Evolutionary conservation across 1,140 invertebrate genomes (phyloP), one percentile per base, ranked within the genome.

Genomic region (Caenorhabditis briggsae): DNA sequence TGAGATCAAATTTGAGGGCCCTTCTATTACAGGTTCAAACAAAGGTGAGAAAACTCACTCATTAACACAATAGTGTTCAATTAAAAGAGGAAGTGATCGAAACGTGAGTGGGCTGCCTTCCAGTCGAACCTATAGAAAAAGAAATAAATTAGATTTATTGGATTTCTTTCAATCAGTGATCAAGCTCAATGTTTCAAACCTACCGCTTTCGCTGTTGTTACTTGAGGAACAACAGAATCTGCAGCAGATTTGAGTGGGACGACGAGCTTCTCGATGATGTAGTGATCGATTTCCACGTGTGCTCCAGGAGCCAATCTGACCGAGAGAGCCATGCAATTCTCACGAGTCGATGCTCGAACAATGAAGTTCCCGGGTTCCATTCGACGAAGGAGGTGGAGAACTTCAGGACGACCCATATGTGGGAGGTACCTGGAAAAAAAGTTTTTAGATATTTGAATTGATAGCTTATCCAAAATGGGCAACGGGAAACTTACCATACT

Each of bases 51-150:
- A n/a, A 65, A 43, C 94, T 95, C 92, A 96, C 96, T 96, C 96
- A 93, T 96, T 96, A 92, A 96, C 95, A 82, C 96, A 96, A 93
- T 98, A 98, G 93, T 98, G 96, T 82, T 96, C 95, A 85, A 98
- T 96, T 85, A 98, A 94, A 78, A 95, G 95, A 33, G 96, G 96
- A 91, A 98, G 96, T 89, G 96, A 96, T 91, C 95, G 95, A 92
- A 98, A 98, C 88, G 95, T 95, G 93, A 97, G 96, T 90, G 96
- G 95, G 18, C 96, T 97, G 83, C 96, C 97, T 93, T 98, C 96
- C 86, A 98, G 94, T 65, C 96, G 95, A 86, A 97, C 94, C 87
- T 70, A 41, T 41, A 70, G 3, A 33, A 33, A 33, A 33, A 33
- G 33, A 33, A 70, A 46, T 70, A 46, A 46, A 46, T 64, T 20